phyloP scores from a whole-genome alignment of 2,888 invertebrate species.

The Noctua janthe region DNA sequence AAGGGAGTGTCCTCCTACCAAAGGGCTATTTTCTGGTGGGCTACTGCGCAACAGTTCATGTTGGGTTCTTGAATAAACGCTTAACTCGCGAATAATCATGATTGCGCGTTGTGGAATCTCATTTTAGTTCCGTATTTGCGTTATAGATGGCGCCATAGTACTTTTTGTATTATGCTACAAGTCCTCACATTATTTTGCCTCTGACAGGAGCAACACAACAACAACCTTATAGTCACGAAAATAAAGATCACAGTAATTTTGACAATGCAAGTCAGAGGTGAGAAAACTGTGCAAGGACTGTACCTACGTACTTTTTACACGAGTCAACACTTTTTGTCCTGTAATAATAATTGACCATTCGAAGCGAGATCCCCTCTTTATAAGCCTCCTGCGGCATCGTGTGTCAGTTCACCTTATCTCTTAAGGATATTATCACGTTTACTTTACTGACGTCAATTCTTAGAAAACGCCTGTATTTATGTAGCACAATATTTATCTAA shows the following conservation, averaged over 20 bases:
- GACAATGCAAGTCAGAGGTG: too few relatives aligned
- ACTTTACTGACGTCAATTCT: slow-evolving; percentile 41
- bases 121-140: too few relatives aligned
- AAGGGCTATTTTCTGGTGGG: too few relatives aligned
- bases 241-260: too few relatives aligned
- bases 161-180: too few relatives aligned
- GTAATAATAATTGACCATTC: not conserved
- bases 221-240: not conserved
- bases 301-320: not conserved
- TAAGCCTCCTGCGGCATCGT: not conserved
- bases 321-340: not conserved
- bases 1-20: too few relatives aligned
- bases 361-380: not conserved
- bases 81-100: too few relatives aligned
- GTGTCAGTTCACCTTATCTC: slow-evolving; percentile 22
- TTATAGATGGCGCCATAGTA: too few relatives aligned
- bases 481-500: slow-evolving; percentile 42
- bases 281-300: too few relatives aligned
- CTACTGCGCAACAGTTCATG: too few relatives aligned
- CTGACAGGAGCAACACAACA: not conserved
- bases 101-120: too few relatives aligned
- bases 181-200: not conserved
- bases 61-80: too few relatives aligned
- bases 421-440: not conserved
- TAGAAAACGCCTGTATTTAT: slow-evolving; percentile 37